phyloP scores from a whole-genome alignment of 2,888 invertebrate genomes.

The Exephanes ischioxanthus region DNA sequence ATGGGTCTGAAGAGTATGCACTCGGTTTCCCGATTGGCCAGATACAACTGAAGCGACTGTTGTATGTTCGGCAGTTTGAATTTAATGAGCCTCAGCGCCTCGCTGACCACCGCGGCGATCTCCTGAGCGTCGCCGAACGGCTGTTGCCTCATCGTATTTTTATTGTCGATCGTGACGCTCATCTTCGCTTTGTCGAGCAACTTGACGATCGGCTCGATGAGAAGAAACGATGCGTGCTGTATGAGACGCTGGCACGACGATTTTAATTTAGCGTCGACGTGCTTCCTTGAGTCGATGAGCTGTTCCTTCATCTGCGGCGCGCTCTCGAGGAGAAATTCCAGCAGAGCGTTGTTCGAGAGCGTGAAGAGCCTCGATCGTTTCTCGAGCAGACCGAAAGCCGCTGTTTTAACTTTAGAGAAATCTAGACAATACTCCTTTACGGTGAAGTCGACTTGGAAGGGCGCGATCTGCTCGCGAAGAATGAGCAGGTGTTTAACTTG shows the following conservation, averaged over 20 bases:
- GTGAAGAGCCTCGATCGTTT: slow-evolving; percentile 94
- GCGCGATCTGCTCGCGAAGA: slow-evolving; percentile 98
- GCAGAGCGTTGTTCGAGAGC: slow-evolving; percentile 94
- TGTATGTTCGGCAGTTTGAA: slow-evolving; percentile 92
- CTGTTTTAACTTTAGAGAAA: slow-evolving; percentile 96
- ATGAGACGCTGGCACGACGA: slow-evolving; percentile 96
- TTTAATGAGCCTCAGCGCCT: slow-evolving; percentile 92
- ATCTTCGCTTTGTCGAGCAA: slow-evolving; percentile 88
- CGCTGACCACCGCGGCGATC: slow-evolving; percentile 90
- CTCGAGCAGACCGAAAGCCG: slow-evolving; percentile 91
- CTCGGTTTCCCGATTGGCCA: slow-evolving; percentile 98
- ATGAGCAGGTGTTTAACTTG: slow-evolving; percentile 99
- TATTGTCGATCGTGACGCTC: slow-evolving; percentile 59
- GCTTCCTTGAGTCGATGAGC: slow-evolving; percentile 96
- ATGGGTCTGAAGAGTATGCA: slow-evolving; percentile 98
- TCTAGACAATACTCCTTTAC: slow-evolving; percentile 97
- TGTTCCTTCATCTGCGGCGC: slow-evolving; percentile 97
- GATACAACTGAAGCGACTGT: slow-evolving; percentile 96
- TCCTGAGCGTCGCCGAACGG: slow-evolving; percentile 90
- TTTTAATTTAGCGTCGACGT: slow-evolving; percentile 97
- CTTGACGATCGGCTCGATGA: slow-evolving; percentile 91
- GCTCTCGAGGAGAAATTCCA: slow-evolving; percentile 97
- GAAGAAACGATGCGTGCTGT: slow-evolving; percentile 90
- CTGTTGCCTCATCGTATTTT: slow-evolving; percentile 84
- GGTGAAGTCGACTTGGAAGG: slow-evolving; percentile 97